Percentiles rank a stretch among this genome's conserved stretches.
These are phyloP conservation scores for Trematomus bernacchii DNA, from an alignment of 2,797 vertebrate genomes.

Conservation along the genomic window DNA sequence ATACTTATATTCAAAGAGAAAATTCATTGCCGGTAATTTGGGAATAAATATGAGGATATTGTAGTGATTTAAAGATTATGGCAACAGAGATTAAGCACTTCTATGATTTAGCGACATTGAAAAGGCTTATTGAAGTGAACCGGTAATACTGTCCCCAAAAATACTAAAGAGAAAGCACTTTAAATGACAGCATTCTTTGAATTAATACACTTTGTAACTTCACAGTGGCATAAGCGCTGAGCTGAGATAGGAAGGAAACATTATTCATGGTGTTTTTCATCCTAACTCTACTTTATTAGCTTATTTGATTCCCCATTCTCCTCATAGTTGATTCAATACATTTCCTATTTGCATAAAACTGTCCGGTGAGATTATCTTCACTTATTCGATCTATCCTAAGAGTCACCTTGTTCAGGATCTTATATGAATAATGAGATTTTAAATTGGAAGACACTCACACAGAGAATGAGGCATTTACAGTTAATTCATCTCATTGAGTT, in stretches of 20 bases:
- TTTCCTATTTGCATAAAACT: conserved; percentile 90
- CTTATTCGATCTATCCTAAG: conserved; percentile 90
- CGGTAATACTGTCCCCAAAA: conserved; percentile 64
- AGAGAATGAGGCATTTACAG: conserved; percentile 90
- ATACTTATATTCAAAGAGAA: conserved; percentile 25
- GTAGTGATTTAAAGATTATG: conserved; percentile 63
- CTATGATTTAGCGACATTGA: conserved; percentile 49
- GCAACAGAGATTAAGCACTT: conserved; percentile 61
- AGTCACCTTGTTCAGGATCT: conserved; percentile 91
- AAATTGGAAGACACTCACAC: conserved; percentile 91
- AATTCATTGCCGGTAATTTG: conserved; percentile 42
- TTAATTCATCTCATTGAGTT: conserved; percentile 91
- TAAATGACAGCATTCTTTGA: conserved; percentile 81
- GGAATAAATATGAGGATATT: conserved; percentile 54
- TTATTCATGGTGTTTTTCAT: conserved; percentile 86
- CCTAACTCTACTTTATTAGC: conserved; percentile 88
- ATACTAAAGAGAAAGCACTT: conserved; percentile 77
- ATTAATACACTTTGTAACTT: conserved; percentile 84
- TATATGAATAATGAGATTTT: conserved; percentile 92
- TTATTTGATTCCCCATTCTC: conserved; percentile 89
- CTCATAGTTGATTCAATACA: conserved; percentile 90
- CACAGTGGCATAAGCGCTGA: conserved; percentile 72
- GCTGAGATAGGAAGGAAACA: conserved; percentile 80
- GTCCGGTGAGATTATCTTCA: conserved; percentile 90
- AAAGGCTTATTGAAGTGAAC: conserved; percentile 60